Base-by-base conservation (phyloP, 2,888 invertebrate genomes). In the Branchipolynoe longqiensis region DNA sequence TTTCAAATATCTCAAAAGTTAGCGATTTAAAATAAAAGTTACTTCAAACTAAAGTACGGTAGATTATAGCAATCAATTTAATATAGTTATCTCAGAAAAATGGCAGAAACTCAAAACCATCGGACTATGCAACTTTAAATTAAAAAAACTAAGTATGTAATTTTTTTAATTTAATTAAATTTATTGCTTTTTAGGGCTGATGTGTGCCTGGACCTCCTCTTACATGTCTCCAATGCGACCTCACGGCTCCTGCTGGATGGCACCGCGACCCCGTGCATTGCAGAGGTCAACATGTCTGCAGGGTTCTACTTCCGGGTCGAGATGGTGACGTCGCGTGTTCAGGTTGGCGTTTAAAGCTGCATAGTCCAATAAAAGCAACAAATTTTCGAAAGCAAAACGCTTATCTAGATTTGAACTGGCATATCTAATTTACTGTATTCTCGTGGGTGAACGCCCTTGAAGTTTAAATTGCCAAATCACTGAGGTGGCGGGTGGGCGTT, bases 231-330 rank as follows among this genome's bases (percentile, higher is more conserved):
- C 4, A 28, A 28, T 3, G 41, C 48, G 3, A 74, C 74, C 4
- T 6, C 74, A 8, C 74, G 74, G 4, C 41, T 74, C 4, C 74
- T 74, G 3, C 48, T 74, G 41, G 74, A 74, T 40, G 74, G 74
- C 14, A 14, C 74, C 6, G 41, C 74, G 25, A 41, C 74, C 6
- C 74, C 74, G 6, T 74, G 74, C n/a, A 48, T 74, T 28, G 74
- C 74, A n/a, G 74, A 74, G 48, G 40, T 74, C 41, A 74, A 14
- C 18, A 38, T 74, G 22, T 40, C 40, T 48, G 3, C 40, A 38
- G 74, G 41, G 2, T 48, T 74, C 8, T 74, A 74, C 28, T 48
- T 74, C 48, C 74, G 74, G 25, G 74, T 74, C 25, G 74, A 74
- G 28, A 74, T 41, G 4, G 28, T 22, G 8, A 74, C 74, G 8